phyloP scores from a whole-genome alignment of 2,888 invertebrate species.

The Perizoma flavofasciatum region DNA sequence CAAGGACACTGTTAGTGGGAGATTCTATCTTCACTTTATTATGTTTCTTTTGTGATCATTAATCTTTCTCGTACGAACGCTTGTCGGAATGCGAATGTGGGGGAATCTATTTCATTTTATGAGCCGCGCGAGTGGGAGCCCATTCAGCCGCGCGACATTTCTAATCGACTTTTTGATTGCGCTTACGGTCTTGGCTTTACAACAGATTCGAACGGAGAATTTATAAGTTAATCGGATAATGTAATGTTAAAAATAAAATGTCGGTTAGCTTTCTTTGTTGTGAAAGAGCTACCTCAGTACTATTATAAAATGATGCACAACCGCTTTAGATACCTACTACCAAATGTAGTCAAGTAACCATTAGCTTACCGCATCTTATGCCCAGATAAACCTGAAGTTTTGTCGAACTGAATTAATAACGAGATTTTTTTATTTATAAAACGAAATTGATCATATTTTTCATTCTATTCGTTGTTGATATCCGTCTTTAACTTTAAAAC shows the following conservation, averaged over 20 bases:
- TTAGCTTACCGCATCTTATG: no score
- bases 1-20: conserved; percentile 84
- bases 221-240: conserved; percentile 42
- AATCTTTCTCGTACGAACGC: conserved; percentile 84
- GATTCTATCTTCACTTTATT: conserved; percentile 84
- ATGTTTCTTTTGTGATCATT: conserved; percentile 85
- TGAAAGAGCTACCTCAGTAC: neutral
- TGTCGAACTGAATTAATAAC: no score
- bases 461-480: no score
- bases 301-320: no score
- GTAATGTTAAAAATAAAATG: conserved; percentile 17
- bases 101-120: conserved; percentile 84
- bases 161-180: conserved; percentile 84
- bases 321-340: no score
- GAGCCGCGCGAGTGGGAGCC: conserved; percentile 79
- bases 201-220: conserved; percentile 58
- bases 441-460: no score
- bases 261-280: conserved; percentile 19
- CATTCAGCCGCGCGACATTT: conserved; percentile 81
- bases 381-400: no score
- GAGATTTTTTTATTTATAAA: no score
- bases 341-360: no score
- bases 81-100: conserved; percentile 84
- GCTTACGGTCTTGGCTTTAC: conserved; percentile 65
- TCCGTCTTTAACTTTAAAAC: no score